These are phyloP conservation scores for Astropecten irregularis DNA, from an alignment of 53 echinoderm and acorn worm species.

Conservation along the genomic window DNA sequence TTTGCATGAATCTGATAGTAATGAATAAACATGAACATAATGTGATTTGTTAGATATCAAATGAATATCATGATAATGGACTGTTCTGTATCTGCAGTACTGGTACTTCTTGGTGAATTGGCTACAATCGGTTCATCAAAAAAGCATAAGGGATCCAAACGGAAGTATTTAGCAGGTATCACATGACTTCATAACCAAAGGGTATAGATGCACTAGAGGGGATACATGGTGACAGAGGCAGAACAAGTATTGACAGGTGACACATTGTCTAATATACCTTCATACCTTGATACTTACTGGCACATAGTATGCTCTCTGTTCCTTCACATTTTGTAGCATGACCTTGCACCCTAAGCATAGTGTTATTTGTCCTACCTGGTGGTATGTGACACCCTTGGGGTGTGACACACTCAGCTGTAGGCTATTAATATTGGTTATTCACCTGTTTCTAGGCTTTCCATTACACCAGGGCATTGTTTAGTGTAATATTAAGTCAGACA, in stretches of 20 bases:
- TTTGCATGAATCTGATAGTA: too few relatives aligned
- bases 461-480: not conserved
- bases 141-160: too few relatives aligned
- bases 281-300: not conserved
- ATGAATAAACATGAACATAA: too few relatives aligned
- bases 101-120: too few relatives aligned
- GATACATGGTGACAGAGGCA: too few relatives aligned
- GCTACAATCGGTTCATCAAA: too few relatives aligned
- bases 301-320: slow-evolving; percentile 16
- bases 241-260: slow-evolving; percentile 48
- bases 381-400: slow-evolving; percentile 33
- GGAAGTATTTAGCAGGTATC: too few relatives aligned
- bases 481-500: not conserved
- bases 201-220: too few relatives aligned
- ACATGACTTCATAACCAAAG: too few relatives aligned
- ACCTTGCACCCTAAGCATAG: slow-evolving; percentile 34
- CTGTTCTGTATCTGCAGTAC: too few relatives aligned
- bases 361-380: slow-evolving; percentile 34
- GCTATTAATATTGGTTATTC: slow-evolving; percentile 45
- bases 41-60: too few relatives aligned
- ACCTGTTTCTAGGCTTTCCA: slow-evolving; percentile 12
- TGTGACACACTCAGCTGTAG: slow-evolving; percentile 11
- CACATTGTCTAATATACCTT: slow-evolving; percentile 28
- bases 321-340: not conserved
- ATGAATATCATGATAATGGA: too few relatives aligned